Evolutionary conservation across 2,797 vertebrate species (phyloP), one percentile per base, ranked within the genome.

Genomic region (Xenopus petersii): DNA sequence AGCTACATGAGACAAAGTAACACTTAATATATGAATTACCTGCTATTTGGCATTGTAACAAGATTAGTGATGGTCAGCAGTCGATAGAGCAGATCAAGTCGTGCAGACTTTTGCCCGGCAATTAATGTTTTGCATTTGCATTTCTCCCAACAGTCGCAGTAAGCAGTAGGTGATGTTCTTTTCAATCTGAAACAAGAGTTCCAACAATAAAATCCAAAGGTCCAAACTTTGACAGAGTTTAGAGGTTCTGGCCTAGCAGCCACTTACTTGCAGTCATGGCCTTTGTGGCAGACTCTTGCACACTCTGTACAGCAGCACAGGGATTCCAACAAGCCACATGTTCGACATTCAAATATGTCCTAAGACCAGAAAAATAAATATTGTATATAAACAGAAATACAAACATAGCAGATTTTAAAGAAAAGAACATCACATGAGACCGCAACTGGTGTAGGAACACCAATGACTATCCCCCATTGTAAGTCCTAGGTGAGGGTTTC

Each of bases 81-180:
- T 79, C 98, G 90, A 84, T 98, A 98, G 49, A 99, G 92, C 15
- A 99, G 90, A 87, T 99, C 98, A 66, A 99, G 91, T 3, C 97
- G 97, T 79, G 97, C 98, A 61, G 98, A 96, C 66, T 99, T 99
- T 84, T 99, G 98, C 24, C 98, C 98, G 12, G 97, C 98, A 49
- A 99, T 99, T 61, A 99, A 85, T 0, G 98, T 99, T 90, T 99
- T 99, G 80, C 98, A 99, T 82, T 99, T 99, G 82, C 98, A 99
- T 84, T 99, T 99, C 81, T 99, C 98, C 98, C 98, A 99, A 83
- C 98, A 99, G 87, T 99, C 98, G 80, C 98, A 99, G 79, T 99
- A 99, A 0, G 98, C 98, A 70, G 98, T 99, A 36, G 98, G 98
- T 75, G 98, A 99, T 0, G 98, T 99, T 80, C 98, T 90, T 86